Percentiles rank a stretch among this genome's conserved stretches.
phyloP scores from a whole-genome alignment of 2,888 invertebrate species.

The Cephus runcator region DNA sequence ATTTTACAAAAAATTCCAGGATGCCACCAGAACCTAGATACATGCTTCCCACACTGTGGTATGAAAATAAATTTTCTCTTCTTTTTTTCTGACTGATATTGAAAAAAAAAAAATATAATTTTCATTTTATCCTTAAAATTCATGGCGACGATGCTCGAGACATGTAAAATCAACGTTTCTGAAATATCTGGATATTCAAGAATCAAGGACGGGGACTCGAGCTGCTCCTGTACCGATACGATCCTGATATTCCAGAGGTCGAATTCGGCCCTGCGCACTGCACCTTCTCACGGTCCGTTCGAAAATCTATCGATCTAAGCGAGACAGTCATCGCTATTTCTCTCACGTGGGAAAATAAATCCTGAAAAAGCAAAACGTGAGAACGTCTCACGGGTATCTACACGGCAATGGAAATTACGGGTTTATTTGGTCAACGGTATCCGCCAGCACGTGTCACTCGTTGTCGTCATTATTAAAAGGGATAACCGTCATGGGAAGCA shows the following conservation, averaged over 20 bases:
- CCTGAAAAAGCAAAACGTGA: conserved; percentile 2
- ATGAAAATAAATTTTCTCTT: not conserved
- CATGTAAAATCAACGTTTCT: not conserved
- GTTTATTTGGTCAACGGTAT: not conserved
- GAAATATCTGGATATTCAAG: not conserved
- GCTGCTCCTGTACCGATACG: not conserved
- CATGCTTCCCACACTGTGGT: not conserved
- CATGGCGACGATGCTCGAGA: not conserved
- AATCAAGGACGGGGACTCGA: not conserved
- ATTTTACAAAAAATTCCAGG: not conserved
- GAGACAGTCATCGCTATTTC: not conserved
- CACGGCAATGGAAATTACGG: not conserved
- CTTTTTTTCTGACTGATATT: not conserved
- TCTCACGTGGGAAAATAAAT: not conserved
- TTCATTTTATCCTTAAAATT: not conserved
- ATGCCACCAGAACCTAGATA: not conserved
- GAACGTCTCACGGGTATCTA: not conserved
- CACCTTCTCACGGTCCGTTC: not conserved
- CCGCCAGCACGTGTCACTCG: not conserved
- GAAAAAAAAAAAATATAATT: not conserved
- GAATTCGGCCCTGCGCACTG: not conserved
- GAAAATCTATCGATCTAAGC: not conserved
- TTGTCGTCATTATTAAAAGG: not conserved
- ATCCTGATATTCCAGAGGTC: not conserved
- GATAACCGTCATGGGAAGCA: not conserved